Evolutionary conservation across 1,140 invertebrate species (phyloP), one percentile per base, ranked within the genome.

Genomic region (Zaprionus nigranus): DNA sequence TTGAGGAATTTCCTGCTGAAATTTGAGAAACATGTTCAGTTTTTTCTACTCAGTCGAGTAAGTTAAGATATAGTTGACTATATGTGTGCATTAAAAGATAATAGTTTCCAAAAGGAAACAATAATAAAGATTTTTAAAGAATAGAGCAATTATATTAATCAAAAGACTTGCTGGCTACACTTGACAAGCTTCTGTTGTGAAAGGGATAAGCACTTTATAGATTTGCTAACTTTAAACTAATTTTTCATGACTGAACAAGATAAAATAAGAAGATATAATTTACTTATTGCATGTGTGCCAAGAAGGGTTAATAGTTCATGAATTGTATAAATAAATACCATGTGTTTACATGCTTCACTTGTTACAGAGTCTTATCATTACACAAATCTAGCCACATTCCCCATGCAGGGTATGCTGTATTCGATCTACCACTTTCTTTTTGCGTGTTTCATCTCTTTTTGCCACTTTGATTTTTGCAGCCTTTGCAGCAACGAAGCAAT

Each of bases 401-500:
- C 11, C 43, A 3, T 43, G 57, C 57, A 64, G 61, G 34, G 61
- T 64, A 64, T 64, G 28, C 12, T 0, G 0, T 13, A 54, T 30
- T 20, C 1, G 3, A 36, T 24, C 20, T 26, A 11, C 7, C 40
- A 22, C 2, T 22, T 34, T 5, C 12, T 2, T 12, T 20, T 17
- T 65, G 13, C 13, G n/a, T n/a, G 22, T 9, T 15, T 28, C 9
- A 15, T 34, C 36, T 36, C n/a, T 34, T 36, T 56, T 70, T 64
- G 68, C 49, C 60, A 64, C 61, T 65, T 71, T 57, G 62, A 66
- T 59, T 49, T 56, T 64, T 36, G 53, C 13, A 53, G 17, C 38
- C 36, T 24, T 22, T 49, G 62, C 63, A 34, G 59, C 43, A 43
- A 51, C 60, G 13, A 26, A 54, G 49, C 46, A 53, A 68, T 82